Base-by-base conservation (phyloP, 2,888 invertebrate genomes). In the Spodoptera exigua region DNA sequence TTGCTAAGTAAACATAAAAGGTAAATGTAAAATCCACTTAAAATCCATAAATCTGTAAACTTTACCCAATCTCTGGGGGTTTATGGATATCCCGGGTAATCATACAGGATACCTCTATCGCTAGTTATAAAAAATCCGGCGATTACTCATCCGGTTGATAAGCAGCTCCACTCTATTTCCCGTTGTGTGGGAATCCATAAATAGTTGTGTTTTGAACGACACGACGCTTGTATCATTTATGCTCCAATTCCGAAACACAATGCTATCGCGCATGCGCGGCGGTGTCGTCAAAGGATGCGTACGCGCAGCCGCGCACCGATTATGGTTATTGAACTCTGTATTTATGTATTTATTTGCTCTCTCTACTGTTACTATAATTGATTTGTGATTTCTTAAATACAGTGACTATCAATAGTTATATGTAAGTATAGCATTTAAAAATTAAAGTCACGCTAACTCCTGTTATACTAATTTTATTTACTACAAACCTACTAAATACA, bases 161-260 rank as follows among this genome's bases (percentile, higher is more conserved):
- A 65, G 39, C 36, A 34, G 56, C 37, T 35, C 36, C 47, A 60
- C 67, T 69, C 44, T 45, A 45, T 57, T 62, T 58, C 63, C 53
- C 48, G 39, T 47, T 46, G 41, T 48, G 32, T 52, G 61, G 68
- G 61, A 63, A 64, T 67, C 59, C 45, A 58, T 63, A 69, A 69
- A 72, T 57, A 66, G 44, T 66, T 17, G 27, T 48, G 55, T 68
- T 69, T 72, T 46, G 36, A 70, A 48, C 74, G 72, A 45, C 69
- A 65, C 46, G n/a, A 43, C 62, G 59, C 56, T 61, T 54, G 45
- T 63, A 61, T 73, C 72, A 76, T 87, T 87, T 86, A 78, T 85
- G 89, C 89, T 89, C 89, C 81, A 88, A 72, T 89, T 90, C 72
- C 78, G 63, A 52, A 71, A 65, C 72, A 89, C 87, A 89, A 89